phyloP scores from a whole-genome alignment of 2,797 vertebrate genomes.

The Jordanella pulchra region DNA sequence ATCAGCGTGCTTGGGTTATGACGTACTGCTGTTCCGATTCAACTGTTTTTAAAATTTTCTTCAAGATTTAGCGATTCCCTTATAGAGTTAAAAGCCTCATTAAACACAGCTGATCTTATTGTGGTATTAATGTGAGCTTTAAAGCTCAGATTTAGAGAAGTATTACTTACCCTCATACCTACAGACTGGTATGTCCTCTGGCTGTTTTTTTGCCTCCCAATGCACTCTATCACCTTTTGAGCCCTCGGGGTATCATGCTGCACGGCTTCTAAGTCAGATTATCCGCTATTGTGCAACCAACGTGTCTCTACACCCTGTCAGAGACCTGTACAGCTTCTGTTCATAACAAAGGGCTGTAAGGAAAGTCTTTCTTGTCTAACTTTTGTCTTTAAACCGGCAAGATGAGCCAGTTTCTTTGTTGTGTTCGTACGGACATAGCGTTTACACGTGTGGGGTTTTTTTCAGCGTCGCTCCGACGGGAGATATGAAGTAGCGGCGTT shows the following conservation, averaged over 20 bases:
- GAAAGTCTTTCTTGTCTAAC: conserved; percentile 21
- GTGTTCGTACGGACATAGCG: conserved; percentile 29
- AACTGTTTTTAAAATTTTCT: background rate
- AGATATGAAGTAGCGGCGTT: conserved; percentile 60
- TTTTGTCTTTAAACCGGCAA: background rate
- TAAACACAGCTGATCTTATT: conserved; percentile 32
- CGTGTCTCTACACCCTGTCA: conserved; percentile 55
- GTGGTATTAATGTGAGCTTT: background rate
- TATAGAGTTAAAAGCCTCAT: conserved; percentile 46
- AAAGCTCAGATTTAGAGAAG: conserved; percentile 34
- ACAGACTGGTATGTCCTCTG: conserved; percentile 45
- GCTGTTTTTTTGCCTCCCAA: conserved; percentile 26
- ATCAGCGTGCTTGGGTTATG: conserved; percentile 4
- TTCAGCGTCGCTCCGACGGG: conserved; percentile 40
- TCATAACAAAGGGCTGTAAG: conserved; percentile 26
- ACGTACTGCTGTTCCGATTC: conserved; percentile 3
- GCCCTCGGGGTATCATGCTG: conserved; percentile 67
- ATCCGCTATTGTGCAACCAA: conserved; percentile 61
- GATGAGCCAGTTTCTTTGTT: conserved; percentile 16
- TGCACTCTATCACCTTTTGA: conserved; percentile 69
- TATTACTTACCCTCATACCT: conserved; percentile 41
- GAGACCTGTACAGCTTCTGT: conserved; percentile 38
- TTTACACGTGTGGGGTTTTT: conserved; percentile 32
- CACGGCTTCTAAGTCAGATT: conserved; percentile 63
- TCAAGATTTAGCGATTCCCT: conserved; percentile 3